Base-by-base conservation (phyloP, 2,797 vertebrate species). In the Alca torda region DNA sequence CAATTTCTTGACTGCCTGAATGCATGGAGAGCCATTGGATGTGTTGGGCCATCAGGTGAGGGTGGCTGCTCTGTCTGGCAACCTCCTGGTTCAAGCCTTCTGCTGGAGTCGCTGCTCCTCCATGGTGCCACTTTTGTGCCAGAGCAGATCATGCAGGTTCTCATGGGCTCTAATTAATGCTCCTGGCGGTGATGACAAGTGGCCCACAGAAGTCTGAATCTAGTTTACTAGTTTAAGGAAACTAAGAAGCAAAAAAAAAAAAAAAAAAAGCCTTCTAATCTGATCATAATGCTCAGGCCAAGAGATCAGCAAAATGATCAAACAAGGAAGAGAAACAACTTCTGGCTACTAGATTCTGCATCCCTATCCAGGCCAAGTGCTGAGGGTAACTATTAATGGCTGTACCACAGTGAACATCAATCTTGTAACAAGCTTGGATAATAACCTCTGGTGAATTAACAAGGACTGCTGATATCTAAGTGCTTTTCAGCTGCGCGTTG, bases 391-490 rank as follows among this genome's bases (percentile, higher is more conserved):
- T 90, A 13, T 84, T 93, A 96, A 94, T 0, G 25, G 63, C 48
- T 76, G 37, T 79, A 39, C 85, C 85, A 69, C 79, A 84, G 76
- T 78, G 85, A 93, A 68, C 93, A 94, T 95, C 93, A 94, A 41
- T 96, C 87, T 96, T 93, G 59, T 95, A 93, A 96, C 90, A 75
- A 95, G 92, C 89, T 91, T 85, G 84, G 95, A 95, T 92, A 94
- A 97, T 93, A 96, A 87, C 43, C 82, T 84, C 89, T 93, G 82
- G 79, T 95, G 94, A 97, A 96, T 97, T 96, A 97, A 95, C 89
- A 74, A 50, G 43, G 68, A 70, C 84, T 0, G 28, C 84, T 77
- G 78, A 90, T 94, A 94, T 91, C 80, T 74, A 95, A 96, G 95
- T 96, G 96, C 88, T 94, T 84, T 95, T 96, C 91, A 93, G 89